Evolutionary conservation across 2,113 vertebrate genomes (phyloP).

Genomic region (Pseudorasbora parva): DNA sequence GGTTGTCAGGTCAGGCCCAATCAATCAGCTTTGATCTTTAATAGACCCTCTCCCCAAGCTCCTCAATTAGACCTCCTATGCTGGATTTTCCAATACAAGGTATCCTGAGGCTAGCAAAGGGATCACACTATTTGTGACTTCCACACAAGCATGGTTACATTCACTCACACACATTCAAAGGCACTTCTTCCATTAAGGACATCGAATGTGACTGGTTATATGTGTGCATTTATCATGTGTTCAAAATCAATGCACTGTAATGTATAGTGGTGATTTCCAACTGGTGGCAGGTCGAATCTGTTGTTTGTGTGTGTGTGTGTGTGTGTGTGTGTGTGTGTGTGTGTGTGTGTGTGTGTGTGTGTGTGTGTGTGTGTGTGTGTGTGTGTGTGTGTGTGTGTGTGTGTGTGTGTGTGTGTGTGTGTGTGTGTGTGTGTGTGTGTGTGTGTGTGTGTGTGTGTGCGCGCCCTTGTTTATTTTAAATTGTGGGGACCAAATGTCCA

Average conservation of each 20-base stretch:
- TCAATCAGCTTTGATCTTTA: conserved; percentile 67
- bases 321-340: too few relatives aligned
- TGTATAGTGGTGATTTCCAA: background rate
- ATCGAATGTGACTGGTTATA: conserved; percentile 9
- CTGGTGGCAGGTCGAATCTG: background rate
- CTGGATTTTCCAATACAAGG: conserved; percentile 61
- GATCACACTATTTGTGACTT: conserved; percentile 20
- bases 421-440: too few relatives aligned
- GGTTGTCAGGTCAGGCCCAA: conserved; percentile 64
- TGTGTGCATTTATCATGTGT: conserved; percentile 30
- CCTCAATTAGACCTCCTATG: conserved; percentile 60
- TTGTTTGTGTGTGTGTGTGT: background rate
- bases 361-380: too few relatives aligned
- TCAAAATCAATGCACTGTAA: conserved; percentile 28
- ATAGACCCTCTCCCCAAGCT: conserved; percentile 58
- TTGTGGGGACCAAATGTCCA: too few relatives aligned
- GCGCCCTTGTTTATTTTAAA: too few relatives aligned
- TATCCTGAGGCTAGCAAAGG: conserved; percentile 44
- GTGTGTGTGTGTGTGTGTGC: too few relatives aligned
- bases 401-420: too few relatives aligned
- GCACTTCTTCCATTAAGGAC: conserved; percentile 14
- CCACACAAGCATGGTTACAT: background rate
- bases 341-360: too few relatives aligned
- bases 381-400: too few relatives aligned
- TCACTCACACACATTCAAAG: conserved; percentile 15